Evolutionary conservation across 2,113 vertebrate genomes (phyloP), one percentile per base, ranked within the genome.

Genomic region (Xenopus laevis): DNA sequence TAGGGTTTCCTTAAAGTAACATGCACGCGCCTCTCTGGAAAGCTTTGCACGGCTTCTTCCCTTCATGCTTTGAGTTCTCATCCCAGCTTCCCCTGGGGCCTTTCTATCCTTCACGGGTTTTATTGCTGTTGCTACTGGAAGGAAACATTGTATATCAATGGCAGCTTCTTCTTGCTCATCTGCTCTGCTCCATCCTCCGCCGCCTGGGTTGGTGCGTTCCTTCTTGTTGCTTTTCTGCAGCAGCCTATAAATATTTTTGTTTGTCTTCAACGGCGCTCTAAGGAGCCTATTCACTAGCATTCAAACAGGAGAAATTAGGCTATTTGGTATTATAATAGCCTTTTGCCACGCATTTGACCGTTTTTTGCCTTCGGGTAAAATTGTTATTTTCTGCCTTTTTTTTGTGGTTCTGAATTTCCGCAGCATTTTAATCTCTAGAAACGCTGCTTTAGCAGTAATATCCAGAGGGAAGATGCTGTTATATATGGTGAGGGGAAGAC

Each of bases 71-170:
- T 63, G 45, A 33, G 60, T 68, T 69, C 45, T 74, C 18, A 52
- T 63, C 74, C 20, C 17, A 46, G 47, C 13, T 58, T 76, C 67
- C 67, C 74, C 50, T 9, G 74, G 74, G 59, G 66, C 33, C 59
- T 68, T 68, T 70, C 64, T 58, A 77, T 77, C 62, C 67, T 77
- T 69, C 74, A 70, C 67, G 60, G 67, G 18, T 77, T 70, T 77
- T 76, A 76, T 68, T 69, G 73, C 73, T 63, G 27, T 69, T 76
- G 47, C 66, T 57, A 13, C 47, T 69, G 60, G 74, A 70, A 61
- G 58, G 50, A 69, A 45, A 18, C 66, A n/a, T 68, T 68, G 65
- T 62, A 68, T 18, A 68, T 52, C 73, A 53, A n/a, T 44, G 59
- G 10, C 10, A 17, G 27, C 47, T 17, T 5, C 57, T 45, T 55